phyloP scores from a whole-genome alignment of 1,140 invertebrate species.

The Dufourea novaeangliae region DNA sequence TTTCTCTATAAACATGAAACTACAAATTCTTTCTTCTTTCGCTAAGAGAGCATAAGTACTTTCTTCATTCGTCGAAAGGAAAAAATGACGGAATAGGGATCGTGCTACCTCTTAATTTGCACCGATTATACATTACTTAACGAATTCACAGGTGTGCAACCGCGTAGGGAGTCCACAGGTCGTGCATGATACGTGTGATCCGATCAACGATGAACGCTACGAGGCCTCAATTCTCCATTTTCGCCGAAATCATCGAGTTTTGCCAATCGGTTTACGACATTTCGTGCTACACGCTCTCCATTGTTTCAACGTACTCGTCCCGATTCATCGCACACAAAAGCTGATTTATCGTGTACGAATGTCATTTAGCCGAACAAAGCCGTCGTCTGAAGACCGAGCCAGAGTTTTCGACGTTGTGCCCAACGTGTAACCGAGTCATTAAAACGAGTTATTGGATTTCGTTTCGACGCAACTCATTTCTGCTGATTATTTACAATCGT shows the following conservation, averaged over 20 bases:
- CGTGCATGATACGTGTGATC: conserved; percentile 24
- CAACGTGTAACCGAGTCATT: not conserved
- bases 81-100: not conserved
- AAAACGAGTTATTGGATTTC: not conserved
- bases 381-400: not conserved
- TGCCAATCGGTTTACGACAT: conserved; percentile 16
- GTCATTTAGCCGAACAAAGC: conserved; percentile 8
- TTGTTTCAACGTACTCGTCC: not conserved
- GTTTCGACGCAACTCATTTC: not conserved
- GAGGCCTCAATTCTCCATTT: conserved; percentile 49
- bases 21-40: no score
- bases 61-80: no score
- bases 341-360: not conserved
- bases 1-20: no score
- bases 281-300: not conserved
- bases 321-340: not conserved
- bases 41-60: no score
- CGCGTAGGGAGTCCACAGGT: not conserved
- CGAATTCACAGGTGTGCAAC: conserved; percentile 15
- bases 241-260: conserved; percentile 33
- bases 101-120: conserved; percentile 27
- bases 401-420: not conserved
- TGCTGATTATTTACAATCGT: not conserved
- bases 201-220: conserved; percentile 24
- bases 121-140: conserved; percentile 43